Base-by-base conservation (phyloP, 2,113 vertebrate species). In the Hucho hucho region DNA sequence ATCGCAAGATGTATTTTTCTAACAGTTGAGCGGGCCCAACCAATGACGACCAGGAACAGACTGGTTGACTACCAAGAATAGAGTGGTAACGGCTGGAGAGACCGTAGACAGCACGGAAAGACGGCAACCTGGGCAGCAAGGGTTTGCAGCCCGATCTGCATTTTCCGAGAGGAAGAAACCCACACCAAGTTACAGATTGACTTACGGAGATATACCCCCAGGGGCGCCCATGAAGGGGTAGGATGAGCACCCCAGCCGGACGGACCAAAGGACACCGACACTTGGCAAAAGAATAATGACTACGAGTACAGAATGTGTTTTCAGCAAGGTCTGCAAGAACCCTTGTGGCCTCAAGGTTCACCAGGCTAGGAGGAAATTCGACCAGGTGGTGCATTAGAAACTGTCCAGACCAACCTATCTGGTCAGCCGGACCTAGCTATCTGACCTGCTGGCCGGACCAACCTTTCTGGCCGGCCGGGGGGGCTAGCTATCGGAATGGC, bases 91-190 rank as follows among this genome's bases (percentile, higher is more conserved):
- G 6, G 37, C 29, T 71, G 56, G 64, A 72, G 64, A 75, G 58
- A 73, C 29, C 78, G 76, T 43, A 18, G 66, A 73, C 64, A 66
- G 64, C 64, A n/a, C 56, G 64, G 72, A 83, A 43, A 83, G 78
- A 75, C 18, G 26, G 81, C 69, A 72, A n/a, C 63, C 11, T 26
- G 64, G 73, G 20, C 68, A 70, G 65, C 9, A 53, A 59, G 64
- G 25, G 63, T 70, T 70, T 63, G 70, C 74, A 76, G 9, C 67
- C 47, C 72, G 32, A 66, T 3, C 43, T 56, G 75, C 29, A 32
- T 49, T 49, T n/a, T 59, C 69, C 13, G 18, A 14, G 18, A 79
- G 72, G 65, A 28, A 59, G 70, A 13, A n/a, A 4, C 58, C n/a
- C n/a, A 64, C 16, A 16, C 6, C 64, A 65, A 65, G 64, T 25